Conservation (phyloP, 2,113 vertebrate species). For the Passer montanus region DNA sequence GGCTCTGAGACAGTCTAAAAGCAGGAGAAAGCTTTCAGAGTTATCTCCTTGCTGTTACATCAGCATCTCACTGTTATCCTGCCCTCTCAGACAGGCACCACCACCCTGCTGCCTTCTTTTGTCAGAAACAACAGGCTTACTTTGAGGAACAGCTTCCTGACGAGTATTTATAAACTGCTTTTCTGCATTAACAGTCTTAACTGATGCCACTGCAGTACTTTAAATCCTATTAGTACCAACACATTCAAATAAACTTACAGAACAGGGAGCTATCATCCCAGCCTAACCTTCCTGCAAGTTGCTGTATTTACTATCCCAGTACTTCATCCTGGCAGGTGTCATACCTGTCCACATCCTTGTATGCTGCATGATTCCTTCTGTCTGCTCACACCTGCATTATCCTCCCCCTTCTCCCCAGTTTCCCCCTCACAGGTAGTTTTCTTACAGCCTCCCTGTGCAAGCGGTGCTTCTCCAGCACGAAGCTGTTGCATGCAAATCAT, state of each 20-base stretch:
- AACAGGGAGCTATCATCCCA: neutral
- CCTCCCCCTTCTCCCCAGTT: neutral
- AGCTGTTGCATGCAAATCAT: neutral
- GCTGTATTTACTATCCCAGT: neutral
- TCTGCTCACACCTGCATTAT: neutral
- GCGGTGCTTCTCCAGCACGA: neutral
- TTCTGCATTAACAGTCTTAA: neutral
- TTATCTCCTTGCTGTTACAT: neutral
- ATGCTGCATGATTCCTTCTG: neutral
- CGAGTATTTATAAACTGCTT: neutral
- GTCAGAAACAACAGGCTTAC: neutral
- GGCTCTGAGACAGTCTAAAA: neutral
- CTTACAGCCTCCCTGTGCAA: neutral
- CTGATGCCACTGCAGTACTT: neutral
- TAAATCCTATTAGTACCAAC: neutral
- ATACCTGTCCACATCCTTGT: neutral
- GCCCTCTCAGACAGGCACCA: neutral
- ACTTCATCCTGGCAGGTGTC: neutral
- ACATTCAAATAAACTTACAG: neutral
- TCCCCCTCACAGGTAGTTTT: neutral
- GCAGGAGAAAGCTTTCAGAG: neutral
- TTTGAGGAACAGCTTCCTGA: neutral
- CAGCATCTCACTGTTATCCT: neutral
- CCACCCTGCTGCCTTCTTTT: neutral
- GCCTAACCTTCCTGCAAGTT: neutral